A percentile compares a stretch with the other conserved stretches of the same genome.
Evolutionary conservation across 2,113 vertebrate genomes (phyloP).

Genomic region (Varanus komodoensis): DNA sequence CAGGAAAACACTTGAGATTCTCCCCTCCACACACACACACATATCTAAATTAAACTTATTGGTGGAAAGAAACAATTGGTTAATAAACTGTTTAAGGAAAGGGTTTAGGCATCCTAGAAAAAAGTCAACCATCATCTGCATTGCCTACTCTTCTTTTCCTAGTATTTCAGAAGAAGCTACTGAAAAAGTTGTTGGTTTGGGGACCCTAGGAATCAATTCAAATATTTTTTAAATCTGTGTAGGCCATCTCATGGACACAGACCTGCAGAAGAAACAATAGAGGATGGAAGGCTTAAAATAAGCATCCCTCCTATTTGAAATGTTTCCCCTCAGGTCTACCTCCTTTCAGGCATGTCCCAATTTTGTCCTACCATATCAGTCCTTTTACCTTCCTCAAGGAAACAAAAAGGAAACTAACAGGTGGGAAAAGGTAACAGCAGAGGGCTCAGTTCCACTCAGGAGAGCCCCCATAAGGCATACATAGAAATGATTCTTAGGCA

Average conservation of each 20-base stretch:
- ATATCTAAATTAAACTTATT: background rate
- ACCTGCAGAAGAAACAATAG: background rate
- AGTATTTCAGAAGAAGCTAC: background rate
- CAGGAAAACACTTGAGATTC: background rate
- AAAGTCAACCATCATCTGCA: background rate
- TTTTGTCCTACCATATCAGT: background rate
- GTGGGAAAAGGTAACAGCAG: background rate
- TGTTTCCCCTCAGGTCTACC: no score
- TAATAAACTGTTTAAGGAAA: background rate
- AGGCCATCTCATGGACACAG: background rate
- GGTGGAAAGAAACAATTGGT: background rate
- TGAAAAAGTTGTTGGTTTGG: background rate
- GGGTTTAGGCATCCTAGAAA: background rate
- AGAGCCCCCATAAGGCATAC: background rate
- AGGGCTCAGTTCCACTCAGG: background rate
- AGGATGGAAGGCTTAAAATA: background rate
- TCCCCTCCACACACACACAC: background rate
- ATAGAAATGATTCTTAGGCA: background rate
- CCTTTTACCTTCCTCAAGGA: background rate
- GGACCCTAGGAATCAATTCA: background rate
- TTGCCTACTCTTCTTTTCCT: background rate
- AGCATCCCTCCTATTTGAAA: background rate
- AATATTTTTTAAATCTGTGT: background rate
- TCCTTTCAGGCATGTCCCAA: no score
- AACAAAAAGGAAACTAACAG: no score